Percentiles rank a stretch among this genome's conserved stretches.
Conservation (phyloP, 2,888 invertebrate species). For the Chrysolina oricalcia region DNA sequence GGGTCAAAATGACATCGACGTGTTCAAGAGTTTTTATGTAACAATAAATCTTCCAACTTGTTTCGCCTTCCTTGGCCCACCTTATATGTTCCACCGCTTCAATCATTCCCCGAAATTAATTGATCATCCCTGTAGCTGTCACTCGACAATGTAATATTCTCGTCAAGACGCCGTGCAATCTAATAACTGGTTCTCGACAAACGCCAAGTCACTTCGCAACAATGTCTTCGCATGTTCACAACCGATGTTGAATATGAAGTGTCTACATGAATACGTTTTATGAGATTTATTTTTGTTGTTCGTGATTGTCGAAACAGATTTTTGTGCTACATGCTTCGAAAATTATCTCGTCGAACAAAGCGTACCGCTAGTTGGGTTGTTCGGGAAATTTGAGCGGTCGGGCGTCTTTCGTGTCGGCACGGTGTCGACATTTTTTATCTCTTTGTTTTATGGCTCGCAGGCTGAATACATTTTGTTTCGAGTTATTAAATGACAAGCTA, state of each 20-base stretch:
- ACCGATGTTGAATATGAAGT: constrained; percentile 47
- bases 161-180: constrained; percentile 44
- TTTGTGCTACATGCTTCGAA: constrained; percentile 49
- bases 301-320: constrained; percentile 52
- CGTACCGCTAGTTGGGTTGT: constrained; percentile 41
- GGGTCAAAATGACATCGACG: too few relatives aligned
- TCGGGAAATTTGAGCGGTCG: constrained; percentile 32
- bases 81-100: too few relatives aligned
- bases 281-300: constrained; percentile 38
- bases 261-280: constrained; percentile 47
- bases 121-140: constrained; percentile 35
- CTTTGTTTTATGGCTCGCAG: constrained; percentile 30
- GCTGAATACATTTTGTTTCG: constrained; percentile 24
- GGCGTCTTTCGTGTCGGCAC: constrained; percentile 33
- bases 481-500: constrained; percentile 34
- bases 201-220: constrained; percentile 53
- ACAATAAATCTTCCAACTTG: too few relatives aligned
- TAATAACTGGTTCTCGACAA: constrained; percentile 53
- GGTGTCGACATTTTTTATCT: constrained; percentile 38
- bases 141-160: constrained; percentile 48
- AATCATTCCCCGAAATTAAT: background rate
- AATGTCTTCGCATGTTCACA: constrained; percentile 46
- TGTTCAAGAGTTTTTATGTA: too few relatives aligned
- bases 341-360: constrained; percentile 54
- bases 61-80: too few relatives aligned